Evolutionary conservation across 2,113 vertebrate species (phyloP), one percentile per base, ranked within the genome.

Genomic region (Heterotilapia buettikoferi): DNA sequence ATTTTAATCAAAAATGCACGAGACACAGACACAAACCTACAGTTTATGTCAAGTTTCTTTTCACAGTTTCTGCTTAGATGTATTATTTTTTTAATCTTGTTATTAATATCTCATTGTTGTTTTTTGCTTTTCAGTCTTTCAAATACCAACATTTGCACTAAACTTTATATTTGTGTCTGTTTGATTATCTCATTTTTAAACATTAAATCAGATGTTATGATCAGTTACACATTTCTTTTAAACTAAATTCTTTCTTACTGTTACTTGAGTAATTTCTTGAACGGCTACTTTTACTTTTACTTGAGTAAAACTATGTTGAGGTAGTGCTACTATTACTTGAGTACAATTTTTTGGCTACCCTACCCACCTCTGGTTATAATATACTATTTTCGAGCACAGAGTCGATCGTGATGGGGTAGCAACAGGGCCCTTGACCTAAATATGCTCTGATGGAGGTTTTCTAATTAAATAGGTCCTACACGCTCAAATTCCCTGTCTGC

Each of bases 341-440:
- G 61, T 38, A 66, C 61, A 66, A 19, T 12, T 2, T 63, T 66
- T 36, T 36, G 61, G 61, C 61, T 7, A 38, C 31, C 31, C 31
- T 66, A 66, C 18, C 61, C 61, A 66, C 61, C 61, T 66, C 61
- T 66, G 10, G 61, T 66, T 66, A 66, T 38, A 66, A 19, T 79
- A 76, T 53, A 57, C 47, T 31, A 53, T 47, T 81, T 90, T 86
- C 81, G 52, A 86, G 85, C 68, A 83, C 26, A 59, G 79, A 86
- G 53, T 71, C 36, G 29, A 12, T 47, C 68, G 40, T 24, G 21
- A 79, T 66, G 68, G 36, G 54, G 85, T 61, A 92, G 90, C 84
- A 90, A 92, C 85, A 83, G 86, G 86, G 66, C 52, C 66, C 47
- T 63, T 92, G 93, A 93, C 94, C 93, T 92, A 93, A 83, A 94